phyloP scores from a whole-genome alignment of 2,797 vertebrate species.

The Acanthis flammea region DNA sequence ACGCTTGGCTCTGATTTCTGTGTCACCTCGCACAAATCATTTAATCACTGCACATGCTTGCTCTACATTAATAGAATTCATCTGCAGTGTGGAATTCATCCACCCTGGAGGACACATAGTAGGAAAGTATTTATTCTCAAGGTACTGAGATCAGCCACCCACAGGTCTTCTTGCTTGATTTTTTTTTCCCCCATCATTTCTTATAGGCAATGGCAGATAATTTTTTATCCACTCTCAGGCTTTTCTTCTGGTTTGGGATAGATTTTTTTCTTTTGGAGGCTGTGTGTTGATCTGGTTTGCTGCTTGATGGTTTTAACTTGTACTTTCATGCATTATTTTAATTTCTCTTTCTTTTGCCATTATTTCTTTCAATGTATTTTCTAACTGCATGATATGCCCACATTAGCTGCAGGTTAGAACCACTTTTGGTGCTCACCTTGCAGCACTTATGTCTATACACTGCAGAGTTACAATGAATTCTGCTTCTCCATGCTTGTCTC shows the following conservation, averaged over 20 bases:
- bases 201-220: not conserved
- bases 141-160: not conserved
- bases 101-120: not conserved
- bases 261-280: not conserved
- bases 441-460: not conserved
- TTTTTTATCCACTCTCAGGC: not conserved
- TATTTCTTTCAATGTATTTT: not conserved
- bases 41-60: not conserved
- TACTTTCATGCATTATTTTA: not conserved
- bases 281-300: not conserved
- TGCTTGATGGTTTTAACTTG: not conserved
- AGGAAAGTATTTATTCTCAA: not conserved
- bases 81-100: not conserved
- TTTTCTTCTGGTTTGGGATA: not conserved
- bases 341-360: not conserved
- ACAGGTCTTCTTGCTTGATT: not conserved
- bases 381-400: not conserved
- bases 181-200: not conserved
- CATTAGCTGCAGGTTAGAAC: not conserved
- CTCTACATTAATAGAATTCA: not conserved
- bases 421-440: not conserved
- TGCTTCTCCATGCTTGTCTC: not conserved
- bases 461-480: not conserved
- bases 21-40: not conserved
- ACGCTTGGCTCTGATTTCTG: not conserved